Evolutionary conservation across 2,797 vertebrate genomes (phyloP).

Genomic region (Poeciliopsis turneri): DNA sequence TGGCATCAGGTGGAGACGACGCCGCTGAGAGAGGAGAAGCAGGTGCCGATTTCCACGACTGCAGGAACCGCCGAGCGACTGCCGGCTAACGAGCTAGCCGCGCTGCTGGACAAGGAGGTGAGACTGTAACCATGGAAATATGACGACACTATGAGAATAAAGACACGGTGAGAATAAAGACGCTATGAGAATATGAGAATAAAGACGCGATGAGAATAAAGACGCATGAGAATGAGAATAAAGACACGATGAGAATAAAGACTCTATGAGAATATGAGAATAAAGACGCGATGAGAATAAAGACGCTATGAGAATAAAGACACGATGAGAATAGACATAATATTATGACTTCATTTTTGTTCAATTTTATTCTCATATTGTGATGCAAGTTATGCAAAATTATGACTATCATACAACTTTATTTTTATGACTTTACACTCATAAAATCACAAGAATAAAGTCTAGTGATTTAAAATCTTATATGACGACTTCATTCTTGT

Average conservation of each 20-base stretch:
- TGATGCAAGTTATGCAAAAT: no score
- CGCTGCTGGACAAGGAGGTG: constrained; percentile 93
- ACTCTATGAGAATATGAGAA: no score
- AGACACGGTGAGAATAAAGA: not conserved
- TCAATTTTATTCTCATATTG: not conserved
- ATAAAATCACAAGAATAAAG: no score
- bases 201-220: no score
- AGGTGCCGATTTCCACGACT: constrained; percentile 86
- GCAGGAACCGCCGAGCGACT: constrained; percentile 72
- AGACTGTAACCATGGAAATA: constrained; percentile 1
- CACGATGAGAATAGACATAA: not conserved
- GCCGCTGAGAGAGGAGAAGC: constrained; percentile 93
- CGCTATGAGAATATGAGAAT: no score
- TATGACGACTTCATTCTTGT: not conserved
- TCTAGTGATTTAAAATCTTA: not conserved
- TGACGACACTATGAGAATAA: no score
- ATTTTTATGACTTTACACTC: no score
- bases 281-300: no score
- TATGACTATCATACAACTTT: no score
- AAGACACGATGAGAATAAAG: no score
- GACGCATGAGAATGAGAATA: no score
- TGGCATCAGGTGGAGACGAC: constrained; percentile 98
- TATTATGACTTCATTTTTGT: not conserved
- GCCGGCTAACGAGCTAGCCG: constrained; percentile 85
- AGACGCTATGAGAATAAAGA: no score